A percentile compares a stretch with the other conserved stretches of the same genome.
phyloP scores from a whole-genome alignment of 2,888 invertebrate genomes.

The Trichopoda pennipes region DNA sequence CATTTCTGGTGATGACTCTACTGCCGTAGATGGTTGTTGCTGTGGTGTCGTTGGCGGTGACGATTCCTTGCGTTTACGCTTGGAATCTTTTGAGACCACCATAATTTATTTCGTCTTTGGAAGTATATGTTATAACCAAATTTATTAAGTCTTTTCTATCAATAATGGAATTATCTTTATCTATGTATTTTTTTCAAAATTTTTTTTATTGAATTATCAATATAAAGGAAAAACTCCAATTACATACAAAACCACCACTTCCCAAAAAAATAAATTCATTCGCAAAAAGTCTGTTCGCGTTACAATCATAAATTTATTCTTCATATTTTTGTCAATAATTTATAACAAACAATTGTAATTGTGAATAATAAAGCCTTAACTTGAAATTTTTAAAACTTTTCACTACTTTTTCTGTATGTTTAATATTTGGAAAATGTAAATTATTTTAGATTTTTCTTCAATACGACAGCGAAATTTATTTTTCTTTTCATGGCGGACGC shows the following conservation, averaged over 20 bases:
- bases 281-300: slow-evolving; percentile 73
- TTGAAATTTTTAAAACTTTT: slow-evolving; percentile 42
- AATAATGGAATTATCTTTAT: slow-evolving; percentile 27
- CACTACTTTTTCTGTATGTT: slow-evolving; percentile 42
- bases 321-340: slow-evolving; percentile 74
- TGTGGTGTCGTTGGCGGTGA: slow-evolving; percentile 74
- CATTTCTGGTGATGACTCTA: slow-evolving; percentile 81
- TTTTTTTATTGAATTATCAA: slow-evolving; percentile 52
- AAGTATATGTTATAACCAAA: slow-evolving; percentile 47
- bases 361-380: slow-evolving; percentile 33
- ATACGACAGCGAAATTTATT: slow-evolving; percentile 62
- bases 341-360: slow-evolving; percentile 26
- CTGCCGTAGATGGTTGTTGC: slow-evolving; percentile 71
- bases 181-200: slow-evolving; percentile 30
- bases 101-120: slow-evolving; percentile 71
- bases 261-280: slow-evolving; percentile 68
- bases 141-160: slow-evolving; percentile 31
- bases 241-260: slow-evolving; percentile 72
- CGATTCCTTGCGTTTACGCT: slow-evolving; percentile 79
- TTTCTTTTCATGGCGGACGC: slow-evolving; percentile 64
- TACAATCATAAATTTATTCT: slow-evolving; percentile 74
- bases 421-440: slow-evolving; percentile 48
- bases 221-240: slow-evolving; percentile 68
- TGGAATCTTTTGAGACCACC: slow-evolving; percentile 81
- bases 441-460: slow-evolving; percentile 51